Base-by-base conservation (phyloP, 1,140 invertebrate species). In the Ceratina japonica region DNA sequence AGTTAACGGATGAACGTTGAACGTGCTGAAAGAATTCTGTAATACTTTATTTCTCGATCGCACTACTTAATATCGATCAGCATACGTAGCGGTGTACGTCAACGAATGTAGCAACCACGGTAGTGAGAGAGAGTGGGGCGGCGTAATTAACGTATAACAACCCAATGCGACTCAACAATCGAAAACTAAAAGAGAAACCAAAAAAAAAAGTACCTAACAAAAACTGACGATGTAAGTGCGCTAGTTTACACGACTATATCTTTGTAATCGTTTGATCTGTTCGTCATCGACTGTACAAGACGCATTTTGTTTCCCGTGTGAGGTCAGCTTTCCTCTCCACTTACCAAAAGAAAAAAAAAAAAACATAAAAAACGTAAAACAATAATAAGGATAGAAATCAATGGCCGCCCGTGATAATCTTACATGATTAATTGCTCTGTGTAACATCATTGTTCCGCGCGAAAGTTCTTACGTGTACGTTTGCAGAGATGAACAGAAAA, bases 91-190 rank as follows among this genome's bases (percentile, higher is more conserved):
- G 13, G n/a, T 18, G 37, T 44, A 62, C 27, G 5, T 27, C 22
- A 62, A 62, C 22, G 13, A 62, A 62, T 37, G 24, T 27, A 62
- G 24, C 24, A 56, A 72, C 10, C 22, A 49, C 31, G 72, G 75
- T 69, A 78, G 75, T 78, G 75, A 78, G 72, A 78, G 72, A 78
- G 75, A 59, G 75, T 78, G 63, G 61, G 37, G 68, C 68, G 12
- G 24, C 27, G 68, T 63, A 18, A 62, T 15, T 69, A 37, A 76
- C 12, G 10, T 58, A 22, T 22, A 71, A 59, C 15, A 59, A 71
- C n/a, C 12, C 0, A 24, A 44, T 44, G 7, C 20, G 8, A 71
- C 4, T n/a, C 7, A 24, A 22, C 0, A 65, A 65, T 44, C 37
- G 37, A 65, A 49, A 52, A 37, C 10, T 27, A 20, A 37, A 18